Conservation (phyloP, 2,888 invertebrate genomes). For the Drosophila colorata region DNA sequence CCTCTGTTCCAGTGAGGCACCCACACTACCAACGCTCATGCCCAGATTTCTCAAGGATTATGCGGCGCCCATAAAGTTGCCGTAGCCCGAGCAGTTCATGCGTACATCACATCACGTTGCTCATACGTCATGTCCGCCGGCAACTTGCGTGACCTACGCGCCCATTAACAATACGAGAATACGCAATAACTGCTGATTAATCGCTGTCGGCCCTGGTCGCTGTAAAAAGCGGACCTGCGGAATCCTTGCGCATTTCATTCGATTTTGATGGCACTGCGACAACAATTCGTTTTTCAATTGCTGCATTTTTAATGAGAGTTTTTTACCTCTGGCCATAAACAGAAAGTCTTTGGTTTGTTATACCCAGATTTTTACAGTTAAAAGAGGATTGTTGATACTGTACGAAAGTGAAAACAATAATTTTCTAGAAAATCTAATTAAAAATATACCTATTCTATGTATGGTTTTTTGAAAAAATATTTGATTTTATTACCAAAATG, state of each 20-base stretch:
- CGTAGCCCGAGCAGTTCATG: slow-evolving; percentile 38
- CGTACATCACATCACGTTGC: slow-evolving; percentile 42
- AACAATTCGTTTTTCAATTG: slow-evolving; percentile 75
- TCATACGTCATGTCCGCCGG: slow-evolving; percentile 52
- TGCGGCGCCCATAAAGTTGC: slow-evolving; percentile 39
- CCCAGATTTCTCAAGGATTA: slow-evolving; percentile 36
- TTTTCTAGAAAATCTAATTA: not conserved
- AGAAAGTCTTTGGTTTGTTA: slow-evolving; percentile 14
- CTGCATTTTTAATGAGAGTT: slow-evolving; percentile 73
- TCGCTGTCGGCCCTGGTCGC: slow-evolving; percentile 44
- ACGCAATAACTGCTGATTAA: slow-evolving; percentile 55
- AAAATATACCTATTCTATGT: too few species aligned
- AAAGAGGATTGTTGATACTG: not conserved
- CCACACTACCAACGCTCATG: slow-evolving; percentile 2
- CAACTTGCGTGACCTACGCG: slow-evolving; percentile 40
- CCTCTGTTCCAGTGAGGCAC: slow-evolving; percentile 18
- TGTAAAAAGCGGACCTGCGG: not conserved
- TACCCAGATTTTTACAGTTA: slow-evolving; percentile 12
- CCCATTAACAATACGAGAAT: slow-evolving; percentile 43
- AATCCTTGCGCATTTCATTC: slow-evolving; percentile 52
- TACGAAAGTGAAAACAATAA: not conserved
- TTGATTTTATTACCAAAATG: too few species aligned
- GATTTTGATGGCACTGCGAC: slow-evolving; percentile 69
- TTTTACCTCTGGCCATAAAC: slow-evolving; percentile 43
- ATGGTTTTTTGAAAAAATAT: too few species aligned